A percentile compares a stretch with the other conserved stretches of the same genome.
phyloP scores from a whole-genome alignment of 1,140 invertebrate species.

The Plodia interpunctella region DNA sequence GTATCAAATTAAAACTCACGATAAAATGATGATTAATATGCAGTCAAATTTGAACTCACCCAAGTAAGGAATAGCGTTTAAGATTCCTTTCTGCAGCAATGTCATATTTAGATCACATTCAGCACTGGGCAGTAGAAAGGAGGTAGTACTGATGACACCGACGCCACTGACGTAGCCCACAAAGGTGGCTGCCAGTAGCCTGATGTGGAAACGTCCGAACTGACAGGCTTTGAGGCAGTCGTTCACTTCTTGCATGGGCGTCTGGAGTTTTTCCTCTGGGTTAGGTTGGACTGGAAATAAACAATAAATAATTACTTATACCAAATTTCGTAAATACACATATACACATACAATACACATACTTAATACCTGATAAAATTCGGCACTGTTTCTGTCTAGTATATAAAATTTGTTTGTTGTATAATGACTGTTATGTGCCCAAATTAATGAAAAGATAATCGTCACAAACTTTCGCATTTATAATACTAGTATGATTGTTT shows the following conservation, averaged over 20 bases:
- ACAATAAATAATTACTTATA: not conserved
- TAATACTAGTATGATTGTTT: no score
- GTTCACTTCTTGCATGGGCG: slow-evolving; percentile 32
- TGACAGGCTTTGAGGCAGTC: slow-evolving; percentile 30
- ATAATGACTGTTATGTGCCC: no score
- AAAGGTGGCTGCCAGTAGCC: slow-evolving; percentile 77
- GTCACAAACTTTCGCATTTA: no score
- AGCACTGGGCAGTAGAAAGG: slow-evolving; percentile 80
- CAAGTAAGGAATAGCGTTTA: slow-evolving; percentile 79
- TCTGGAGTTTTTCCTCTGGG: slow-evolving; percentile 1
- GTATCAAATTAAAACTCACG: no score
- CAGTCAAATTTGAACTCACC: slow-evolving; percentile 57
- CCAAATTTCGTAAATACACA: no score
- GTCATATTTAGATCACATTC: slow-evolving; percentile 81
- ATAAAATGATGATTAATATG: no score
- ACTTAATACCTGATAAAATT: no score
- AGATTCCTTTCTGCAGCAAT: slow-evolving; percentile 78
- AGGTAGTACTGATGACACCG: slow-evolving; percentile 78
- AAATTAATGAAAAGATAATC: no score
- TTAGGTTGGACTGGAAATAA: not conserved
- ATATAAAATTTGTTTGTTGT: no score
- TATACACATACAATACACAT: no score
- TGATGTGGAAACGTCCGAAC: slow-evolving; percentile 79
- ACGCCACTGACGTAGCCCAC: slow-evolving; percentile 76
- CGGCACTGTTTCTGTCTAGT: no score